These are phyloP conservation scores for Quadroppia sp. DNA, from an alignment of 2,888 invertebrate species.

Conservation along the genomic window DNA sequence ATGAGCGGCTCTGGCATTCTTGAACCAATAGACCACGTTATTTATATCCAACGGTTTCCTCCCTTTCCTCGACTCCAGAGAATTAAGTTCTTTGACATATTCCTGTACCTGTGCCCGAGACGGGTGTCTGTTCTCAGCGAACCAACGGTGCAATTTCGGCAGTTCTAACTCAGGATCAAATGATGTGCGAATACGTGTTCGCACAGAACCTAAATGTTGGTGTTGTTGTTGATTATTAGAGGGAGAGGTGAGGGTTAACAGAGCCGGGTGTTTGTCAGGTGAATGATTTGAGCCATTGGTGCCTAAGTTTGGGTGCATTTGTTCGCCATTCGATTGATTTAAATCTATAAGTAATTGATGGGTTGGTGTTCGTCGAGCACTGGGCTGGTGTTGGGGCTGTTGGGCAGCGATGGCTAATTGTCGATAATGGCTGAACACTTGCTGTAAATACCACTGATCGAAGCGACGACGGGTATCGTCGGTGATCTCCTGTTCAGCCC, in stretches of 20 bases:
- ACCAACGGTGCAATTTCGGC: constrained; percentile 94
- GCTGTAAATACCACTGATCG: constrained; percentile 76
- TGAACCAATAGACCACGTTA: constrained; percentile 63
- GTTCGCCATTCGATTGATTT: constrained; percentile 26
- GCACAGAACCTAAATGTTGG: constrained; percentile 33
- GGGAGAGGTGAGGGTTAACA: not conserved
- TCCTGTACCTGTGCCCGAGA: constrained; percentile 93
- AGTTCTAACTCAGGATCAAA: constrained; percentile 95
- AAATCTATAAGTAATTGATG: constrained; percentile 41
- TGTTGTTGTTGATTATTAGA: constrained; percentile 22
- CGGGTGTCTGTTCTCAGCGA: constrained; percentile 94
- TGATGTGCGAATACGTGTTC: constrained; percentile 80
- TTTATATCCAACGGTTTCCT: constrained; percentile 84
- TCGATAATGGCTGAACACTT: constrained; percentile 49
- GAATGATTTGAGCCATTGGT: constrained; percentile 17
- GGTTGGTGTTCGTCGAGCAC: constrained; percentile 2
- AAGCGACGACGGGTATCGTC: constrained; percentile 82
- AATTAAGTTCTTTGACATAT: constrained; percentile 89
- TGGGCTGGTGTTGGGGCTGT: constrained; percentile 42
- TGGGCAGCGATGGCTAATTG: constrained; percentile 45
- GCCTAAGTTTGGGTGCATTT: constrained; percentile 1
- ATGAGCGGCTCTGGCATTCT: constrained; percentile 92
- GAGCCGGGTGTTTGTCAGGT: constrained; percentile 18
- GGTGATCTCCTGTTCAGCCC: constrained; percentile 60
- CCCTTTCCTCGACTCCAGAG: constrained; percentile 82